Conservation (phyloP, 2,113 vertebrate genomes). For the Castor canadensis region DNA sequence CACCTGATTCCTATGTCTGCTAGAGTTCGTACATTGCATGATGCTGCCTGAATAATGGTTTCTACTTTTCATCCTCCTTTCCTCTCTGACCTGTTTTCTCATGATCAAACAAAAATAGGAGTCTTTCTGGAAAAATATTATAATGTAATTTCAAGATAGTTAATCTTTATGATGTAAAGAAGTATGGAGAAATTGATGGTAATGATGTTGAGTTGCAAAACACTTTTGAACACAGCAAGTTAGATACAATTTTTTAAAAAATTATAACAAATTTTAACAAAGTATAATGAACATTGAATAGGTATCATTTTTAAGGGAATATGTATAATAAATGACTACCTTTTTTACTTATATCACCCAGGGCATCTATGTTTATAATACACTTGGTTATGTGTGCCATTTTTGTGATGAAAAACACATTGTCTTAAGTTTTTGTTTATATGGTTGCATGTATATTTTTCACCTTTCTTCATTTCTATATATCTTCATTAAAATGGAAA, state of each 20-base stretch:
- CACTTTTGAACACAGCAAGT: background rate
- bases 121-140: background rate
- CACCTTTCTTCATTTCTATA: background rate
- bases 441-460: background rate
- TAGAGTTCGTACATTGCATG: accelerated
- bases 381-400: background rate
- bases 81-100: background rate
- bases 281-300: background rate
- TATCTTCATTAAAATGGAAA: background rate
- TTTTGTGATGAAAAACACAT: background rate
- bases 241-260: background rate
- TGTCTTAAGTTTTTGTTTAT: background rate
- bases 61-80: background rate
- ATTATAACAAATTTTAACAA: background rate
- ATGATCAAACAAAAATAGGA: background rate
- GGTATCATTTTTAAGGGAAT: background rate
- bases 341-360: background rate
- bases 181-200: background rate
- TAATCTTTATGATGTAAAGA: background rate
- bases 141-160: background rate
- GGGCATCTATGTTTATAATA: background rate
- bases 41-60: background rate
- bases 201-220: background rate
- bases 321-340: background rate
- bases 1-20: background rate